Evolutionary conservation across 1,140 invertebrate genomes (phyloP), one percentile per base, ranked within the genome.

Genomic region (Holcopasites calliopsidis): DNA sequence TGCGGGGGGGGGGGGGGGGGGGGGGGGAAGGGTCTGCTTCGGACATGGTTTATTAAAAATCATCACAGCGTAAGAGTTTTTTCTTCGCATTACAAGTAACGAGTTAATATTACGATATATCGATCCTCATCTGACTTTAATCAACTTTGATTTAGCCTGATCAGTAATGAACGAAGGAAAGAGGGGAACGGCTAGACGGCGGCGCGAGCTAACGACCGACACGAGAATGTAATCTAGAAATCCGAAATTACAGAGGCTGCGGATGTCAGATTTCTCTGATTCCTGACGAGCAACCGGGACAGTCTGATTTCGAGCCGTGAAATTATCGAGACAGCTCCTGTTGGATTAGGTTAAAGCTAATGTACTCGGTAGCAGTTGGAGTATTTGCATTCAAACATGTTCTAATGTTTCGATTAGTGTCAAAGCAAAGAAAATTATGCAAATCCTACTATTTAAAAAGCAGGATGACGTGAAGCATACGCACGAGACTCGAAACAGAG

Each of bases 211-310:
- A 44, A 68, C 50, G 42, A 42, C 11, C 62, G 47, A 52, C 35
- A 69, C 28, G 52, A 35, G 38, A 57, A 71, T 71, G 38, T 61
- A 71, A 71, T 60, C 44, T 52, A 16, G 55, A 60, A 52, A 58
- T 71, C 23, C 55, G 47, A 60, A 71, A 49, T 71, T 60, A 71
- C 54, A 21, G 1, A 1, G n/a, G 13, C 42, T 50, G 44, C 16
- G 57, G 16, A 50, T 50, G 68, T 71, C 55, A 71, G 49, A 74
- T 55, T 66, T 33, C 31, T 26, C 26, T 5, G 26, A 26, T 40
- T 28, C 8, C 42, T 38, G 21, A 16, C 3, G 11, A 55, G 21
- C 16, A 11, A 13, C 33, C 4, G 47, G 18, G 28, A 28, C 35
- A 0, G 33, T 40, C 21, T 16, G 28, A 16, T 28, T 38, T 8